Evolutionary conservation across 2,888 invertebrate genomes (phyloP).

Genomic region (Cryptocheilus praepositus): DNA sequence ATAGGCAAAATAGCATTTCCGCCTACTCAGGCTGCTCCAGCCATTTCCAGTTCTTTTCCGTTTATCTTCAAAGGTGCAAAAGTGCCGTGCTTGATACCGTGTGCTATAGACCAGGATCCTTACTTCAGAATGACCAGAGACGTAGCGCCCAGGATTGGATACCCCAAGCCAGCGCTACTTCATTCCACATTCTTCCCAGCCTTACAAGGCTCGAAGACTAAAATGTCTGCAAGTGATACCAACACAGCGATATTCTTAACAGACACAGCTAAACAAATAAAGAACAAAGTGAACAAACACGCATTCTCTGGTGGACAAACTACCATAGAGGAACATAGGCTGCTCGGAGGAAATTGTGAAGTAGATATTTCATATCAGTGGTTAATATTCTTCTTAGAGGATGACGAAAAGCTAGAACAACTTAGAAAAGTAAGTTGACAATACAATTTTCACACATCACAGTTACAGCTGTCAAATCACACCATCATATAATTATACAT

Average conservation of each 20-base stretch:
- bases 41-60: slow-evolving; percentile 92
- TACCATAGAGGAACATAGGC: slow-evolving; percentile 94
- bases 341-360: slow-evolving; percentile 94
- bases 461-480: background rate
- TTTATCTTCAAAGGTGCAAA: slow-evolving; percentile 89
- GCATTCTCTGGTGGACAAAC: slow-evolving; percentile 98
- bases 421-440: slow-evolving; percentile 78
- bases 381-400: slow-evolving; percentile 94
- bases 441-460: too few relatives aligned
- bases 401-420: slow-evolving; percentile 89
- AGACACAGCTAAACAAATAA: slow-evolving; percentile 96
- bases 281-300: slow-evolving; percentile 96
- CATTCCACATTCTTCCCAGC: slow-evolving; percentile 95
- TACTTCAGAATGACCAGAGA: slow-evolving; percentile 99
- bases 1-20: slow-evolving; percentile 99
- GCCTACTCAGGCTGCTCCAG: slow-evolving; percentile 96
- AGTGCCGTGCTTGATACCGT: slow-evolving; percentile 92
- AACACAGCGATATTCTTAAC: slow-evolving; percentile 97
- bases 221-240: slow-evolving; percentile 98
- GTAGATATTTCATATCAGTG: slow-evolving; percentile 98
- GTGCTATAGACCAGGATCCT: slow-evolving; percentile 99
- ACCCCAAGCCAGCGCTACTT: slow-evolving; percentile 90
- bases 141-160: slow-evolving; percentile 93
- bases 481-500: background rate
- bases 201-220: slow-evolving; percentile 96